Conservation (phyloP, 2,113 vertebrate genomes). For the Tenebrosternarchus preto region DNA sequence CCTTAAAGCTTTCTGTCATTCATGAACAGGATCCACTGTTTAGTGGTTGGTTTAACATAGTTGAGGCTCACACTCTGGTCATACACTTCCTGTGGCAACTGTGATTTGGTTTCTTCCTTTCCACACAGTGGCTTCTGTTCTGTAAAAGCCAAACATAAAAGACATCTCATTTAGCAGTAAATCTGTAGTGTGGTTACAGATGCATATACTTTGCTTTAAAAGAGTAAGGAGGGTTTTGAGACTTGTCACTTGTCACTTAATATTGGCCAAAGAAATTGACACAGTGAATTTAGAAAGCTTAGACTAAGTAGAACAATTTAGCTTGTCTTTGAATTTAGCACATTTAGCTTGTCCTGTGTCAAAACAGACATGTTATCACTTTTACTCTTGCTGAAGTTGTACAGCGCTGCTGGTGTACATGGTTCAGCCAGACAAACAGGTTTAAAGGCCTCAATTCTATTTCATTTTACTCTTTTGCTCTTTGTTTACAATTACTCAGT, state of each 20-base stretch:
- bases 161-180: conserved; percentile 1
- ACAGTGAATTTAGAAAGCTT: not conserved
- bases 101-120: conserved; percentile 7
- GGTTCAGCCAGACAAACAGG: no score
- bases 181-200: not conserved
- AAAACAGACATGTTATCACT: no score
- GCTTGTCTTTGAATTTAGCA: no score
- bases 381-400: no score
- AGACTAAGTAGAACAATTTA: no score
- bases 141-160: not conserved
- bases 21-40: conserved; percentile 2
- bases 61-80: conserved; percentile 2
- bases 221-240: not conserved
- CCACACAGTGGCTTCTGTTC: conserved; percentile 8
- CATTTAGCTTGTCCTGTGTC: no score
- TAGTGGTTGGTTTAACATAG: conserved; percentile 18
- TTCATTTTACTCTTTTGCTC: no score
- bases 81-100: conserved; percentile 13
- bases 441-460: no score
- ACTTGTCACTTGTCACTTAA: not conserved
- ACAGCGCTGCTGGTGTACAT: no score
- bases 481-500: no score
- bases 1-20: not conserved
- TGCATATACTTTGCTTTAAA: not conserved
- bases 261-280: not conserved